Conservation (phyloP, 2,113 vertebrate species). For the Eclectus roratus region DNA sequence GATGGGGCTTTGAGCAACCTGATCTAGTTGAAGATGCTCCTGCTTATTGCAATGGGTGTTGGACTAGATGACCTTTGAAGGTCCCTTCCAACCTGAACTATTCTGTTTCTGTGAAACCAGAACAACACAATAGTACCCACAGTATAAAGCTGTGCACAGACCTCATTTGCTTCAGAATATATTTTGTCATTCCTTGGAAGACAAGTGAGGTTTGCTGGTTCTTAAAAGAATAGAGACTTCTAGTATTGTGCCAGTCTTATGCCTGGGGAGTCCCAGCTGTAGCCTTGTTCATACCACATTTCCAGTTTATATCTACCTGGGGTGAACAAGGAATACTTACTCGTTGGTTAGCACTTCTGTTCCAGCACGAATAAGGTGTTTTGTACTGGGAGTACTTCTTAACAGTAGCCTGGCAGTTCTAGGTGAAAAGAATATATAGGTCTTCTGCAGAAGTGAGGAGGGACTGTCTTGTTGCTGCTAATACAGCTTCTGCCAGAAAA, state of each 20-base stretch:
- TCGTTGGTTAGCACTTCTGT: background rate
- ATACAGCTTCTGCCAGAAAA: background rate
- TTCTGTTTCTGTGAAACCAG: background rate
- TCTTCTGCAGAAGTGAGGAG: background rate
- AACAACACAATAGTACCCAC: background rate
- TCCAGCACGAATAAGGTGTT: background rate
- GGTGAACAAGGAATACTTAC: accelerated
- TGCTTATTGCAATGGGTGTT: background rate
- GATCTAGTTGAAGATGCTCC: background rate
- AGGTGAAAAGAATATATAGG: background rate
- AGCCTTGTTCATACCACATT: background rate
- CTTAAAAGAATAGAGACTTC: background rate
- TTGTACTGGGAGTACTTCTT: background rate
- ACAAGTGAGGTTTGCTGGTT: background rate
- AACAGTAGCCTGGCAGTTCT: background rate
- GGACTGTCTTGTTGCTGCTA: background rate
- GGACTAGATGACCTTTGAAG: background rate
- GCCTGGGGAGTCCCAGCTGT: background rate
- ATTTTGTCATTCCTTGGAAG: background rate
- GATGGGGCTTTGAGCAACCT: background rate
- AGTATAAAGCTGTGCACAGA: background rate
- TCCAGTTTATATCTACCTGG: background rate
- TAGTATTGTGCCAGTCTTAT: background rate
- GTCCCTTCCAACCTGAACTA: background rate
- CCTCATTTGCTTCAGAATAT: background rate